Evolutionary conservation across 2,888 invertebrate species (phyloP).

Genomic region (Nomada goodeniana): DNA sequence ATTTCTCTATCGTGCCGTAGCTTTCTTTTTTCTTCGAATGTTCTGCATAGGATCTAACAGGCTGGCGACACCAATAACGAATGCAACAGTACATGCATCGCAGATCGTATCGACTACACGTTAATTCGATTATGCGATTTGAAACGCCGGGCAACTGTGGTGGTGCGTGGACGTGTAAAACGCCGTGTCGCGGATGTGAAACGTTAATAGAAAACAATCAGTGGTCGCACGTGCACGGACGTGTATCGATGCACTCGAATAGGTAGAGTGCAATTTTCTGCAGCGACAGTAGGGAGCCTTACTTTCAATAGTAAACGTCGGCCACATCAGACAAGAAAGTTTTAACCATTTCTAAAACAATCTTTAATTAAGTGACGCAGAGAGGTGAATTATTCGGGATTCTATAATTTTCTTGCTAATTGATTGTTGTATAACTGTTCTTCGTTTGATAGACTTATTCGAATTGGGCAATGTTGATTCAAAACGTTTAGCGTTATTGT

Average conservation of each 20-base stretch:
- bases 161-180: slow-evolving; percentile 27
- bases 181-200: slow-evolving; percentile 22
- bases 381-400: no score
- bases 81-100: background rate
- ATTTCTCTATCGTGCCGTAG: background rate
- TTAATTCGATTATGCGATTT: slow-evolving; percentile 8
- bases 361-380: background rate
- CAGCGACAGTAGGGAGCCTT: background rate
- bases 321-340: background rate
- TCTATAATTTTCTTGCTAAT: no score
- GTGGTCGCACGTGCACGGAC: slow-evolving; percentile 38
- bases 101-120: slow-evolving; percentile 28
- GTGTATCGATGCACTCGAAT: slow-evolving; percentile 7
- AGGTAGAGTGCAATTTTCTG: slow-evolving; percentile 6
- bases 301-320: background rate
- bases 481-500: no score
- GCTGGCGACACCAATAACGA: background rate
- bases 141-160: background rate
- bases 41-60: background rate
- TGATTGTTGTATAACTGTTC: no score
- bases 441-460: no score
- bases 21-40: background rate
- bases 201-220: slow-evolving; percentile 54
- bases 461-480: no score
- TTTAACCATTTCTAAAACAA: background rate